Percentiles rank a stretch among this genome's conserved stretches.
phyloP scores from a whole-genome alignment of 1,140 invertebrate genomes.

The Tenebrio molitor region DNA sequence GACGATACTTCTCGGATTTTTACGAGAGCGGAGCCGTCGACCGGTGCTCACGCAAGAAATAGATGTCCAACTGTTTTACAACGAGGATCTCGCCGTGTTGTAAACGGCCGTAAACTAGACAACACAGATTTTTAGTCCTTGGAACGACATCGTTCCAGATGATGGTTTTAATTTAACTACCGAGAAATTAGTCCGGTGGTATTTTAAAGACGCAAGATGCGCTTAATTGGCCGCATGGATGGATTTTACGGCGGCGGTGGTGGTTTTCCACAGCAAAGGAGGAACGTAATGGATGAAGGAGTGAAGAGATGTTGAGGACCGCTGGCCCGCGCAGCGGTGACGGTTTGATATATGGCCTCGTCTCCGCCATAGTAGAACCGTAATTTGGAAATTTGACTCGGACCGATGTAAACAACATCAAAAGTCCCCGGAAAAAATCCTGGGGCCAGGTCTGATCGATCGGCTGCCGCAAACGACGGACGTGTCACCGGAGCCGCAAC shows the following conservation, averaged over 20 bases:
- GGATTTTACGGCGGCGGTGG: constrained; percentile 17
- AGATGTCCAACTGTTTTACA: constrained; percentile 2
- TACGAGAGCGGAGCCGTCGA: neutral
- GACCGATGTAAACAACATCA: constrained; percentile 9
- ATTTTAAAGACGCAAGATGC: constrained; percentile 16
- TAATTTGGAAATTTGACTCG: constrained; percentile 10
- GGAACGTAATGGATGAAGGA: too few species aligned
- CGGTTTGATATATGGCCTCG: constrained; percentile 26
- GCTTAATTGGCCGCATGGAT: constrained; percentile 20
- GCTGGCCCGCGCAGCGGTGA: constrained; percentile 11
- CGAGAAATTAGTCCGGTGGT: constrained; percentile 24
- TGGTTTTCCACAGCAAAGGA: neutral
- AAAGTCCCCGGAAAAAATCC: constrained; percentile 6
- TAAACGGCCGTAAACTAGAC: constrained; percentile 5
- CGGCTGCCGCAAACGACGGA: neutral
- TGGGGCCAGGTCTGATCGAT: neutral
- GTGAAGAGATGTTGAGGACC: too few species aligned
- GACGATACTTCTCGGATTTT: too few species aligned
- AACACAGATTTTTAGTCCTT: neutral
- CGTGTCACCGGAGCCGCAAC: neutral
- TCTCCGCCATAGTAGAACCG: constrained; percentile 16
- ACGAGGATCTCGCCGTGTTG: neutral
- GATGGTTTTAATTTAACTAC: constrained; percentile 23
- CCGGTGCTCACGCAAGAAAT: constrained; percentile 12
- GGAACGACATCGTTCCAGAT: neutral